Evolutionary conservation across 2,113 vertebrate species (phyloP), one percentile per base, ranked within the genome.

Genomic region (Murina feae): DNA sequence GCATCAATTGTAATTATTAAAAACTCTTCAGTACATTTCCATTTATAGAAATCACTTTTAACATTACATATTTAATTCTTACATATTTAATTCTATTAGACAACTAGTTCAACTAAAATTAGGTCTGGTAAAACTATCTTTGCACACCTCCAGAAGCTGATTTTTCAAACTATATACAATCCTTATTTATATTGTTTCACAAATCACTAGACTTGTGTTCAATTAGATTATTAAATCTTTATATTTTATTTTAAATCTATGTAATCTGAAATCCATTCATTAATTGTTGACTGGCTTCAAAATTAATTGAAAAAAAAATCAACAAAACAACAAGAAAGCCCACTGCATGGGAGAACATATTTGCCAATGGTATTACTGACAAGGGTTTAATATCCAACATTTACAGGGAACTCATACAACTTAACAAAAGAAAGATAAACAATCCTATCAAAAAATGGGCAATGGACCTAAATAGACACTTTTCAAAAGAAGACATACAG

Each of bases 211-310:
- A 44, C 11, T 21, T 53, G 30, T 86, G 21, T 39, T 96, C 44
- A 47, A 47, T 60, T 78, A 12, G 18, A 49, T 91, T 86, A 49
- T 42, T 90, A 85, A 85, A 68, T 9, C 11, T 79, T 87, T 53
- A 49, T 82, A 69, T 85, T 93, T 92, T 37, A 83, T 89, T 94
- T 93, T 55, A 69, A 93, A 79, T 78, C 30, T 42, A 66, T 69
- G 75, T 66, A 12, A 80, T 58, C 9, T 78, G 32, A 91, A 94
- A 72, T 91, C 30, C 7, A 80, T 49, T 68, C 3, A 35, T 69
- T 86, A 75, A 65, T 68, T 91, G 14, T 68, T 88, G 86, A 90
- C 13, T 81, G n/a, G 30, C 8, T 90, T 89, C 60, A 86, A 89
- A 84, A 84, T 74, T 66, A 95, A 25, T 39, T 49, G 63, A n/a